These are phyloP conservation scores for Spodoptera exigua DNA, from an alignment of 2,888 invertebrate genomes.

Conservation along the genomic window DNA sequence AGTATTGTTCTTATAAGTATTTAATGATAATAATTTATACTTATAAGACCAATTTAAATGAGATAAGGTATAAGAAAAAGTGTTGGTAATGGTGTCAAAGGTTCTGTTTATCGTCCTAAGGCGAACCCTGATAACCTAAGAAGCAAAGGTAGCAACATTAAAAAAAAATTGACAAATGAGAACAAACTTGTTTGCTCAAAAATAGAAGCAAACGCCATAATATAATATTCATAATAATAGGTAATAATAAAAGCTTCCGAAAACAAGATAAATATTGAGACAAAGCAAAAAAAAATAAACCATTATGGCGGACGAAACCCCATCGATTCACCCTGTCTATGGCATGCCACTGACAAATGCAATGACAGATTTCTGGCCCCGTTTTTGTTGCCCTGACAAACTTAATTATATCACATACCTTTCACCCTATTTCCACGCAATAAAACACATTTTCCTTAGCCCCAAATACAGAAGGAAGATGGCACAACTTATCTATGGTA, in stretches of 20 bases:
- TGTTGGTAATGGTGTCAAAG: neutral
- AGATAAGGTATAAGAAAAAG: neutral
- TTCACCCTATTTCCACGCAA: constrained; percentile 14
- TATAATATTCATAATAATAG: constrained; percentile 5
- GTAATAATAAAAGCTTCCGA: constrained; percentile 29
- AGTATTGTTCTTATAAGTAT: no score
- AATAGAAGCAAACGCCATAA: neutral
- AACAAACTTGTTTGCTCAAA: neutral
- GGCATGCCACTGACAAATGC: constrained; percentile 67
- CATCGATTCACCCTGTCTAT: constrained; percentile 60
- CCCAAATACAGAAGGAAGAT: constrained; percentile 23
- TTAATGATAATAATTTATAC: no score
- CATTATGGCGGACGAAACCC: constrained; percentile 50
- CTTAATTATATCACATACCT: constrained; percentile 7
- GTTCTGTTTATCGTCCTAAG: constrained; percentile 4
- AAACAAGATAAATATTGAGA: constrained; percentile 51
- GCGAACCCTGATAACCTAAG: constrained; percentile 21
- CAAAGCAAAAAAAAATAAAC: constrained; percentile 51
- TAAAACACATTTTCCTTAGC: constrained; percentile 43
- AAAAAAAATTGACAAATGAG: neutral
- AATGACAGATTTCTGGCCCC: constrained; percentile 66
- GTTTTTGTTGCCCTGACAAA: constrained; percentile 48
- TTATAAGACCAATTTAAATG: neutral
- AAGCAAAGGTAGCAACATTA: constrained; percentile 5
- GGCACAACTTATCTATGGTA: constrained; percentile 57